Evolutionary conservation across 2,113 vertebrate genomes (phyloP).

Genomic region (Nibea albiflora): DNA sequence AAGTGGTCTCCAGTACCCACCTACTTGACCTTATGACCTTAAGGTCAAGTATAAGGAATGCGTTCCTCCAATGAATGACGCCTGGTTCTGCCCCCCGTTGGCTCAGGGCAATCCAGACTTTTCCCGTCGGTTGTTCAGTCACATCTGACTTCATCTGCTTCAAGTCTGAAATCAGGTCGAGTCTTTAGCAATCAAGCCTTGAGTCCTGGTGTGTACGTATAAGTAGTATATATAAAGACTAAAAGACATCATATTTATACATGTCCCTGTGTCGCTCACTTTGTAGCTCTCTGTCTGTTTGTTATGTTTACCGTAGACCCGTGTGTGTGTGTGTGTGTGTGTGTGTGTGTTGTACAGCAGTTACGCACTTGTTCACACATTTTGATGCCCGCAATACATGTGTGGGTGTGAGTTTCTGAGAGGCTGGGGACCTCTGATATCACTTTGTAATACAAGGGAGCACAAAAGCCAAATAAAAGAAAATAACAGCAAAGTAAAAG

Average conservation of each 20-base stretch:
- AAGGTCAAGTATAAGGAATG: no score
- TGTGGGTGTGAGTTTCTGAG: not conserved
- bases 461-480: constrained; percentile 56
- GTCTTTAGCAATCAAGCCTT: not conserved
- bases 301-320: not conserved
- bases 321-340: no score
- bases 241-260: not conserved
- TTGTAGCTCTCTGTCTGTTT: not conserved
- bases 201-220: not conserved
- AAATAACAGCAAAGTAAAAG: constrained; percentile 57
- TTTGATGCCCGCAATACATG: not conserved
- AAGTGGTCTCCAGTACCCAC: no score
- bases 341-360: not conserved
- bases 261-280: not conserved
- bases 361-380: not conserved
- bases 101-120: no score
- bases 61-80: no score
- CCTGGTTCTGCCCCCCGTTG: no score
- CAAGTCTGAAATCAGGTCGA: not conserved
- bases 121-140: no score
- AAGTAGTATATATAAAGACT: not conserved
- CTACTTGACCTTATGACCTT: no score
- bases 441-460: constrained; percentile 43
- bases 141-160: not conserved
- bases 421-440: constrained; percentile 46